Conservation (phyloP, 2,888 invertebrate species). For the Sinodicranocentrus sp. region DNA sequence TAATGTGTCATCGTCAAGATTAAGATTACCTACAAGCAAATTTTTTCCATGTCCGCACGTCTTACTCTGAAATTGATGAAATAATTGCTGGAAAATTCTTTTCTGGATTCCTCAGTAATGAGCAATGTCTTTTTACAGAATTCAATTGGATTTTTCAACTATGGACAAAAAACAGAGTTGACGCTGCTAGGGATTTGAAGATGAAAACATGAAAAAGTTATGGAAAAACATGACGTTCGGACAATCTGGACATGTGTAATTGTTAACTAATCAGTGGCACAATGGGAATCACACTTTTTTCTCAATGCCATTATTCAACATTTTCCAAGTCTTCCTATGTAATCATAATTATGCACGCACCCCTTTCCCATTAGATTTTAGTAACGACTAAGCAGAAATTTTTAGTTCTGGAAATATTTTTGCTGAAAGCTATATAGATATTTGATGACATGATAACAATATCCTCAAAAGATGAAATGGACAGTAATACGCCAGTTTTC, state of each 20-base stretch:
- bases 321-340: background rate
- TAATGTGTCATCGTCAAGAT: conserved; percentile 29
- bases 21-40: background rate
- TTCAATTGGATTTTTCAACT: background rate
- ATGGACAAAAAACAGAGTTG: background rate
- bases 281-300: background rate
- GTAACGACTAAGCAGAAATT: too few species aligned
- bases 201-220: conserved; percentile 1
- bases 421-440: too few species aligned
- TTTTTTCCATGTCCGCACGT: background rate
- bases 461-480: too few species aligned
- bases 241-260: conserved; percentile 14
- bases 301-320: conserved; percentile 11
- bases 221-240: background rate
- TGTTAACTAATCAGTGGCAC: background rate
- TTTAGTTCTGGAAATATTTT: too few species aligned
- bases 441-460: too few species aligned
- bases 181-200: background rate
- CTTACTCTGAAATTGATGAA: too few species aligned
- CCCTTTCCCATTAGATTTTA: too few species aligned
- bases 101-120: conserved; percentile 10
- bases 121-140: conserved; percentile 3
- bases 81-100: background rate
- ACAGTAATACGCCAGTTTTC: too few species aligned
- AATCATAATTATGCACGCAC: background rate